Conservation (phyloP, 2,888 invertebrate species). For the Chironomus riparius region DNA sequence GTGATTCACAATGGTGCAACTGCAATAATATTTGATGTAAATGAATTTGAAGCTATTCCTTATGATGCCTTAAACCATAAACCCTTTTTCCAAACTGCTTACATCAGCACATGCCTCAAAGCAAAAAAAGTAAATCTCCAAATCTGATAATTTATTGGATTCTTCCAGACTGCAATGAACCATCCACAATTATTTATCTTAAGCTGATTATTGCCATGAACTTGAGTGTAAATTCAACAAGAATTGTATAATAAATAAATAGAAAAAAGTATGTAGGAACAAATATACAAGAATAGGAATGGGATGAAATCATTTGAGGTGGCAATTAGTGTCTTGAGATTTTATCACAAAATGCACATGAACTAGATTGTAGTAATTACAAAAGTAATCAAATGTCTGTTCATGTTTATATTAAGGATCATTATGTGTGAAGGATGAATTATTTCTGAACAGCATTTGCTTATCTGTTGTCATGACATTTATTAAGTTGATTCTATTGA, state of each 20-base stretch:
- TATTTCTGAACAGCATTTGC: no score
- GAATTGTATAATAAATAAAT: background rate
- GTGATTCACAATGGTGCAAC: no score
- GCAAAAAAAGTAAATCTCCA: no score
- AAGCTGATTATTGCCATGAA: background rate
- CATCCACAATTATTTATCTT: background rate
- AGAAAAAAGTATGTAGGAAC: background rate
- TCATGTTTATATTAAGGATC: background rate
- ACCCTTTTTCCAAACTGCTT: no score
- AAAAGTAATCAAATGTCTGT: background rate
- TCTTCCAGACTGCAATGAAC: background rate
- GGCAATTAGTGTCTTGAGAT: conserved; percentile 2
- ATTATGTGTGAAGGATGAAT: background rate
- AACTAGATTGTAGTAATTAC: background rate
- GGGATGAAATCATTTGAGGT: background rate
- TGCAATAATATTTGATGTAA: no score
- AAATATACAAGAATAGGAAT: no score
- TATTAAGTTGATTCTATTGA: background rate
- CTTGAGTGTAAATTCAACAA: background rate
- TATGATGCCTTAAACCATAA: no score
- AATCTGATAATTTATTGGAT: background rate
- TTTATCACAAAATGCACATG: background rate
- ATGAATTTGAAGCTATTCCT: no score
- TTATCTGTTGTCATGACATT: background rate
- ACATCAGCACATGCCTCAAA: no score